These are phyloP conservation scores for Gasterosteus nipponicus DNA, from an alignment of 2,113 vertebrate species.

Conservation along the genomic window DNA sequence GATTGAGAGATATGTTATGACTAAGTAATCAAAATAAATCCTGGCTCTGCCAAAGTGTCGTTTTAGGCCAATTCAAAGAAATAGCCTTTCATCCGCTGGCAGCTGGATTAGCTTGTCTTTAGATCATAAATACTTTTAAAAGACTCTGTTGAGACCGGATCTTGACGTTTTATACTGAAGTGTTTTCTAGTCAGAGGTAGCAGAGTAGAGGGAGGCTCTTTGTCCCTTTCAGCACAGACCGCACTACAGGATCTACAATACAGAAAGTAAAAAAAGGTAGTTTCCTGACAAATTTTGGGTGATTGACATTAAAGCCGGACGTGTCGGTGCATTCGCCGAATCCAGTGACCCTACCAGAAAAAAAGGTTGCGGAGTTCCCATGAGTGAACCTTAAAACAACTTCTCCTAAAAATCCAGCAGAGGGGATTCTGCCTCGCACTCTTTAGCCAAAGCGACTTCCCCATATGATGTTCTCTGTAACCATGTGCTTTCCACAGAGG, in stretches of 20 bases:
- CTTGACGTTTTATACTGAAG: not conserved
- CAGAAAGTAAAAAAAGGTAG: not conserved
- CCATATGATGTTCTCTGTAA: not conserved
- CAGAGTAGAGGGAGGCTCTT: not conserved
- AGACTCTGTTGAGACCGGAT: not conserved
- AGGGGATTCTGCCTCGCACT: not conserved
- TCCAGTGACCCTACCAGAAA: not conserved
- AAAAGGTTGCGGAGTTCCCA: not conserved
- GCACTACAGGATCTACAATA: not conserved
- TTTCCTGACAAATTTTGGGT: not conserved
- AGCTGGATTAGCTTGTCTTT: not conserved
- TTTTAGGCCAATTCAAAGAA: not conserved
- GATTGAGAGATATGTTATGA: not conserved
- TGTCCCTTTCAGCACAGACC: not conserved
- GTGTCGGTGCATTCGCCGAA: not conserved
- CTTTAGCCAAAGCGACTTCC: conserved; percentile 30
- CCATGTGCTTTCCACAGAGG: conserved; percentile 40
- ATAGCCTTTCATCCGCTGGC: not conserved
- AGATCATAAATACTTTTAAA: conserved; percentile 1
- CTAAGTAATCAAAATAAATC: not conserved
- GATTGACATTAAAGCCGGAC: not conserved
- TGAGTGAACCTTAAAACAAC: conserved; percentile 1
- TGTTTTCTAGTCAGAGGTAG: conserved; percentile 2
- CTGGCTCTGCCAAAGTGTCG: not conserved
- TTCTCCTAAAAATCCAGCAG: conserved; percentile 10